Evolutionary conservation across 2,888 invertebrate genomes (phyloP).

Genomic region (Sinopyrophorus schimmeli): DNA sequence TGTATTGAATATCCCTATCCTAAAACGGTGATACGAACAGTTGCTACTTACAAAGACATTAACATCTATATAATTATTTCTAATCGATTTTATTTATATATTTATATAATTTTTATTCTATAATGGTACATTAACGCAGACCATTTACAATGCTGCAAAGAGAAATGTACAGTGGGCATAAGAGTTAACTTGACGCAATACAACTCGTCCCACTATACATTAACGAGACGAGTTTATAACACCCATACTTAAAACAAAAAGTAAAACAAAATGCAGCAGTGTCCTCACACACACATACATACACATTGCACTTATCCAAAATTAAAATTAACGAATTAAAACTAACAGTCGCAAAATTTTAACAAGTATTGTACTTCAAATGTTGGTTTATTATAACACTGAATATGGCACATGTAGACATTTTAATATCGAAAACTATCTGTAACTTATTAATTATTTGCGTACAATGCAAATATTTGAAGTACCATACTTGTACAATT

Average conservation of each 20-base stretch:
- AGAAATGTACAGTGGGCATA: slow-evolving; percentile 29
- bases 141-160: slow-evolving; percentile 49
- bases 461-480: slow-evolving; percentile 25
- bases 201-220: neutral
- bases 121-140: slow-evolving; percentile 48
- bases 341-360: slow-evolving; percentile 51
- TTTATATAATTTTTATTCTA: slow-evolving; percentile 52
- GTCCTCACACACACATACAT: slow-evolving; percentile 24
- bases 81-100: slow-evolving; percentile 55
- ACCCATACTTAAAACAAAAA: slow-evolving; percentile 5
- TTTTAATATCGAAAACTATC: slow-evolving; percentile 30
- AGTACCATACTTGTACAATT: slow-evolving; percentile 21
- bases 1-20: slow-evolving; percentile 56
- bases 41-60: slow-evolving; percentile 59
- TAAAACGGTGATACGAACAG: slow-evolving; percentile 57
- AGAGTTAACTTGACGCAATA: slow-evolving; percentile 14
- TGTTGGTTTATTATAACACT: slow-evolving; percentile 24
- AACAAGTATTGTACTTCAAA: slow-evolving; percentile 37
- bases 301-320: slow-evolving; percentile 57
- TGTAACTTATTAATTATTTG: slow-evolving; percentile 27
- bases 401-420: slow-evolving; percentile 37
- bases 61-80: slow-evolving; percentile 56
- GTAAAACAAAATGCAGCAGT: slow-evolving; percentile 22
- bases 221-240: neutral
- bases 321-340: slow-evolving; percentile 47